These are phyloP conservation scores for Pipra filicauda DNA, from an alignment of 2,113 vertebrate genomes.

Conservation along the genomic window DNA sequence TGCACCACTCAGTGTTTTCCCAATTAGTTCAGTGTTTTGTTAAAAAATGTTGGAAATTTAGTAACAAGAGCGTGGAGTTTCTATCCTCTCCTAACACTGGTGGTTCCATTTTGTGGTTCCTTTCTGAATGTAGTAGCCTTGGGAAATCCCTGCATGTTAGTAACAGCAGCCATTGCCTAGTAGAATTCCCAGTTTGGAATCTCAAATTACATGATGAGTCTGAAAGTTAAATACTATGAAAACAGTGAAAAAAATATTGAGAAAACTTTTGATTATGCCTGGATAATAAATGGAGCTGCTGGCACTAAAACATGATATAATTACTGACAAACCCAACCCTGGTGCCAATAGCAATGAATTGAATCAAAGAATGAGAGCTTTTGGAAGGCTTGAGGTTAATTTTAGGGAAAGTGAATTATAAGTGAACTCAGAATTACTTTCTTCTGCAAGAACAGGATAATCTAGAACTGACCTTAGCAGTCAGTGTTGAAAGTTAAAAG, in stretches of 20 bases:
- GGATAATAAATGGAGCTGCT: conserved; percentile 7
- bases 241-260: not conserved
- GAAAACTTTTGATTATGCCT: conserved; percentile 6
- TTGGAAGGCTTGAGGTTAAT: not conserved
- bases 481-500: not conserved
- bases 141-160: not conserved
- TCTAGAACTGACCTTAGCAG: not conserved
- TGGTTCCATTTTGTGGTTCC: not conserved
- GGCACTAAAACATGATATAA: not conserved
- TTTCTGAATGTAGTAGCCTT: not conserved
- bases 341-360: not conserved
- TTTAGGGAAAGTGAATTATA: not conserved
- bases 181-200: not conserved
- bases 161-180: not conserved
- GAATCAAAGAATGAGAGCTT: not conserved
- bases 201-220: not conserved
- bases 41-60: not conserved
- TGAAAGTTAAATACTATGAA: not conserved
- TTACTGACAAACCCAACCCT: not conserved
- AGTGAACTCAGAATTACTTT: not conserved
- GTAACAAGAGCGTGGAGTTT: not conserved
- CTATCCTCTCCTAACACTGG: not conserved
- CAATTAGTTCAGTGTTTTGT: not conserved
- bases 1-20: not conserved
- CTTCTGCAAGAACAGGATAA: not conserved